phyloP scores from a whole-genome alignment of 1,140 invertebrate genomes.

The Drosophila busckii region DNA sequence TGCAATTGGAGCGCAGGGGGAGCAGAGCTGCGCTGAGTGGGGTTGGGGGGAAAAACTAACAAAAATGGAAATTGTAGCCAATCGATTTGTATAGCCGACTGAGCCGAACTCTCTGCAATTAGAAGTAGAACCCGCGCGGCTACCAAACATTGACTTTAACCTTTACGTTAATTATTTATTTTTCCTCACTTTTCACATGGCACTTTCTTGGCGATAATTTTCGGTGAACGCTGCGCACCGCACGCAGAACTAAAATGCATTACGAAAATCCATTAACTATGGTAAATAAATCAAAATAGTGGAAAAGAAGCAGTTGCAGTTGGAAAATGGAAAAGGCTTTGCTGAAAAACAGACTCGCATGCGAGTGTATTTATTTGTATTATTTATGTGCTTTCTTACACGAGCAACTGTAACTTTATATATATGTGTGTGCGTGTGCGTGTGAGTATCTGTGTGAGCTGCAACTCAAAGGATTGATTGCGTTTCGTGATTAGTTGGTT shows the following conservation, averaged over 20 bases:
- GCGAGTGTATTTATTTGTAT: slow-evolving; percentile 45
- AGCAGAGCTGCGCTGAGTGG: neutral
- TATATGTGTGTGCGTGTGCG: slow-evolving; percentile 4
- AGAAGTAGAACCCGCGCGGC: slow-evolving; percentile 35
- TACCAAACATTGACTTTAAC: slow-evolving; percentile 11
- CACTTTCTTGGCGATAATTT: slow-evolving; percentile 53
- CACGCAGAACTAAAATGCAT: slow-evolving; percentile 75
- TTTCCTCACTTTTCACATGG: slow-evolving; percentile 58
- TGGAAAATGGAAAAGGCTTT: slow-evolving; percentile 1
- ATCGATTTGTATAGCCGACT: slow-evolving; percentile 48
- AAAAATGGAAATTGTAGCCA: slow-evolving; percentile 73
- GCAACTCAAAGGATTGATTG: slow-evolving; percentile 61
- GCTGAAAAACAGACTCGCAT: slow-evolving; percentile 38
- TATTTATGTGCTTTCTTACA: too few relatives aligned
- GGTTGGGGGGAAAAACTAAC: slow-evolving; percentile 50
- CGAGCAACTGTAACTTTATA: slow-evolving; percentile 14
- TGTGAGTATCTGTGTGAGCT: slow-evolving; percentile 24
- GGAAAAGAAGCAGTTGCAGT: slow-evolving; percentile 34
- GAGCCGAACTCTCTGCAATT: slow-evolving; percentile 49
- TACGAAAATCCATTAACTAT: slow-evolving; percentile 72
- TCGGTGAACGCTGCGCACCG: slow-evolving; percentile 12
- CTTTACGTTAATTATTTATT: slow-evolving; percentile 66
- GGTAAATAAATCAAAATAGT: slow-evolving; percentile 77
- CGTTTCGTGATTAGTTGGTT: slow-evolving; percentile 54
- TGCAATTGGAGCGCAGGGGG: slow-evolving; percentile 39